Base-by-base conservation (phyloP, 2,797 vertebrate genomes). In the Fistularia tabacaria region DNA sequence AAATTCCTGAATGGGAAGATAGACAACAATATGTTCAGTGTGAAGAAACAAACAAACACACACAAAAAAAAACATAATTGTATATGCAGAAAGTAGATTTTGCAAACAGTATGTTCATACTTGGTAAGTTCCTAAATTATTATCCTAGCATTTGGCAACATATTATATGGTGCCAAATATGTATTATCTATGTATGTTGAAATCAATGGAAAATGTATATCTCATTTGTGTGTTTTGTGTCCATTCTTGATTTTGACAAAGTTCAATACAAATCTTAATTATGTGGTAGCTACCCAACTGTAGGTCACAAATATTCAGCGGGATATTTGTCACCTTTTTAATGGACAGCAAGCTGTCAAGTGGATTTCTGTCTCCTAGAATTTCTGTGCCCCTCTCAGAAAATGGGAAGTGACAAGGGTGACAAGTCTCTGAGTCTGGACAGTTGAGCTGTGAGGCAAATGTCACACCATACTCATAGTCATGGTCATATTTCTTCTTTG, bases 331-430 rank as follows among this genome's bases (percentile, higher is more conserved):
- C 46, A 51, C 69, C 76, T 85, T 80, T 87, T 86, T 85, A 88
- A 86, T 83, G 77, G 84, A 86, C 78, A 80, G 75, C 71, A 62
- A 82, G 79, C 86, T 88, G 89, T 88, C 89, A 86, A 59, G 55
- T 71, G 46, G 71, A 84, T 77, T 83, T 64, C 62, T 36, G 14
- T 81, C 76, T 67, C 69, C 69, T 55, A 57, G 76, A 75, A 70
- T 80, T 66, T 70, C 72, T 58, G 49, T 66, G 62, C 71, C 64
- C 83, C 73, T 69, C 66, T 78, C 63, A 68, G 71, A 81, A 86
- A 90, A 91, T 83, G 60, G 69, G 70, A 88, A 86, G 82, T 86
- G 90, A 90, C 89, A 88, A 61, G 74, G 51, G 51, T 89, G 88
- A 87, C 89, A 85, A 74, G 64, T 48, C 54, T 49, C 75, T 54